Conservation (phyloP, 2,888 invertebrate genomes). For the Agriotes lineatus region DNA sequence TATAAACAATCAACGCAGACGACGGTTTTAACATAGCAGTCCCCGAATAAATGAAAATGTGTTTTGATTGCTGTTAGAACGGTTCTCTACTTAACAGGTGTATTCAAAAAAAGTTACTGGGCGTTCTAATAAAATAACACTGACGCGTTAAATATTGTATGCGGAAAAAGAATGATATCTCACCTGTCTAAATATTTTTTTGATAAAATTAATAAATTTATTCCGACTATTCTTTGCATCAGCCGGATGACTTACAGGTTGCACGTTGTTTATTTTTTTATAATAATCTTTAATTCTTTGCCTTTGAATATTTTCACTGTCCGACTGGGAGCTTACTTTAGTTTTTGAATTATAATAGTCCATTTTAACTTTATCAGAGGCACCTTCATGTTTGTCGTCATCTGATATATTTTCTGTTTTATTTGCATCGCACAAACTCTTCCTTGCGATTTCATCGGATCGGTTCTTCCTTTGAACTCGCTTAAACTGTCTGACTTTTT, state of each 20-base stretch:
- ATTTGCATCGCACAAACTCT: not conserved
- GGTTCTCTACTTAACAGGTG: no score
- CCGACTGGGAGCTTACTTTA: not conserved
- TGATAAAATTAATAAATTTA: constrained; percentile 14
- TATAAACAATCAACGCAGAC: no score
- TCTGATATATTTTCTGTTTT: not conserved
- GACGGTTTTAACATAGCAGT: no score
- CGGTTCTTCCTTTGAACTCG: constrained; percentile 11
- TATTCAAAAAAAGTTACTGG: no score
- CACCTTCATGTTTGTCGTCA: not conserved
- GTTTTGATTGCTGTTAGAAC: no score
- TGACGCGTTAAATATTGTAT: no score
- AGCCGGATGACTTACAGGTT: not conserved
- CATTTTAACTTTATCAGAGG: not conserved
- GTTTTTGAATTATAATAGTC: no score
- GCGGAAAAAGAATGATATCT: not conserved
- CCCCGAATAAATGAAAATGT: no score
- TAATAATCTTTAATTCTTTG: constrained; percentile 18
- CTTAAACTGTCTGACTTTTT: no score
- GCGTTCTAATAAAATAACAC: no score
- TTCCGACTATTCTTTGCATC: no score
- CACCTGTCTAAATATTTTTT: constrained; percentile 18
- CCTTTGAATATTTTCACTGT: not conserved
- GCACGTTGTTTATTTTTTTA: constrained; percentile 5
- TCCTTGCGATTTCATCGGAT: not conserved